Evolutionary conservation across 2,113 vertebrate genomes (phyloP), one percentile per base, ranked within the genome.

Genomic region (Urocynchramus pylzowi): DNA sequence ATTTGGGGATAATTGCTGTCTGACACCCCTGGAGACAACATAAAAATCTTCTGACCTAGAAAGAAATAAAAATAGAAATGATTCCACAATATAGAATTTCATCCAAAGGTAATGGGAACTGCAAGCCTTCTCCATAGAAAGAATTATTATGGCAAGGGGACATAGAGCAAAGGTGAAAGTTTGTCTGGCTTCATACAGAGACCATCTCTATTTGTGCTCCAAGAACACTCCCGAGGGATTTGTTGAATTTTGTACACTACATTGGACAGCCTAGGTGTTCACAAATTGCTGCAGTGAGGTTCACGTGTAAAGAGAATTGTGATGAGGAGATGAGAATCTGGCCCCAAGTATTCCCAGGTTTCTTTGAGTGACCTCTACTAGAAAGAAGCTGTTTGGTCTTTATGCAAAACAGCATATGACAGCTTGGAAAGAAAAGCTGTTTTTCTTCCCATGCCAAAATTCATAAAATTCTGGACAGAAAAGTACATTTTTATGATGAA

Each of bases 381-480:
- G 47, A 86, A 70, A 86, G 45, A 80, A 77, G 24, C 6, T 16
- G 4, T 54, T 87, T 42, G 30, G 22, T 85, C 45, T 80, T 85
- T 41, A 67, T 22, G 45, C n/a, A 73, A 91, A 93, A 94, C 1
- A 1, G 12, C 80, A 70, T 54, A 70, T 4, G 17, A 67, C 45
- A 77, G 26, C 54, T 96, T 85, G 87, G 87, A 88, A 90, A 70
- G 59, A 77, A 91, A 94, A 80, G 39, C 13, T 93, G 54, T 23
- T 87, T 93, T 85, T 27, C 49, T 83, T 89, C 45, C 21, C 15
- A 47, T 88, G 95, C 90, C 87, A 95, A 88, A 93, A 74, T 56
- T 90, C 0, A 21, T 30, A 76, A 52, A 39, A 86, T 70, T 95
- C 82, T 93, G 63, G 71, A 67, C 33, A 86, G 27, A 91, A 94